Conservation (phyloP, 2,888 invertebrate genomes). For the Anthrax anthrax region DNA sequence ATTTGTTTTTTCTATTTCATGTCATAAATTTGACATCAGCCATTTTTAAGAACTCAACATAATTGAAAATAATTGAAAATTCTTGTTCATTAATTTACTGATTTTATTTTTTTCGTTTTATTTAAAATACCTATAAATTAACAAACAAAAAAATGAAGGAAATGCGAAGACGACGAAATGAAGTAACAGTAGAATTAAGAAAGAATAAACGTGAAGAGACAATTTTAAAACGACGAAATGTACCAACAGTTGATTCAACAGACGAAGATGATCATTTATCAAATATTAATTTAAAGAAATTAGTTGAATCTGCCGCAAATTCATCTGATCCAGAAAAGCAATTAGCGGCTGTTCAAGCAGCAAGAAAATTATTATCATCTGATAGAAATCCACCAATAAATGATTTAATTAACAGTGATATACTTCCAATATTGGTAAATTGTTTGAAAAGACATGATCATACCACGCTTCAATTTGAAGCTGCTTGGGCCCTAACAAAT, state of each 20-base stretch:
- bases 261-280: conserved; percentile 65
- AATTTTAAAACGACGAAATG: conserved; percentile 88
- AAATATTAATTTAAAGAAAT: conserved; percentile 59
- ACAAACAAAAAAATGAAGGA: no score
- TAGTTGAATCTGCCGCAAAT: conserved; percentile 77
- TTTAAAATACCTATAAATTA: no score
- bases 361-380: conserved; percentile 88
- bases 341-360: conserved; percentile 84
- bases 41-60: no score
- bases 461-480: conserved; percentile 88
- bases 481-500: conserved; percentile 95
- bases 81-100: no score
- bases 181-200: conserved; percentile 89
- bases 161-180: conserved; percentile 92
- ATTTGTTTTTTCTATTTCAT: no score
- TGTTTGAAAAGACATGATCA: conserved; percentile 79
- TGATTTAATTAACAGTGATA: conserved; percentile 83
- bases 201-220: conserved; percentile 98
- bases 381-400: conserved; percentile 98
- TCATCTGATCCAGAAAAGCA: conserved; percentile 66
- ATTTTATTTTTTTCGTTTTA: no score
- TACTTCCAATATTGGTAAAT: conserved; percentile 83
- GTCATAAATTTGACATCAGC: no score
- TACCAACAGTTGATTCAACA: conserved; percentile 71
- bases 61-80: no score